Conservation (phyloP, 2,113 vertebrate species). For the Talpa occidentalis region DNA sequence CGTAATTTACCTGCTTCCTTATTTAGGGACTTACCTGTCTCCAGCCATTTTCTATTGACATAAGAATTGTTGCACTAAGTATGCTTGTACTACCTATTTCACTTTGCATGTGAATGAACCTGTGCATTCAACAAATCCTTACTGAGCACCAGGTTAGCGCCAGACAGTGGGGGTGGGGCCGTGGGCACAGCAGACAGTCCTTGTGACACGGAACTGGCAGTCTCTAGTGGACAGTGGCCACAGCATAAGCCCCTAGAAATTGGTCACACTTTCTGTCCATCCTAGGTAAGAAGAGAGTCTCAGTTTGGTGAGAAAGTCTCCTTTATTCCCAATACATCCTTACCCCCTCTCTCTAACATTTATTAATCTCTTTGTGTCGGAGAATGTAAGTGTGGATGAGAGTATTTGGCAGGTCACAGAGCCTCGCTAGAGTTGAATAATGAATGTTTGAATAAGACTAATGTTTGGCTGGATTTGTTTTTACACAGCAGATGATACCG, state of each 20-base stretch:
- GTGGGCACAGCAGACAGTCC: neutral
- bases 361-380: neutral
- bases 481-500: neutral
- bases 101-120: conserved; percentile 29
- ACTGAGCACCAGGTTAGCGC: neutral
- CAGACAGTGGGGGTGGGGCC: neutral
- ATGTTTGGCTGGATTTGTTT: neutral
- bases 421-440: neutral
- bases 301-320: neutral
- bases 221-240: neutral
- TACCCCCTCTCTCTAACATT: neutral
- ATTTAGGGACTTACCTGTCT: neutral
- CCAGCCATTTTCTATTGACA: neutral
- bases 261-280: neutral
- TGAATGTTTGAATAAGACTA: neutral
- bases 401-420: neutral
- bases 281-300: conserved; percentile 17
- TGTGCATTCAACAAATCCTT: neutral
- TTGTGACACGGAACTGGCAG: neutral
- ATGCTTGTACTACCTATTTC: neutral
- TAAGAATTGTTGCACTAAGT: neutral
- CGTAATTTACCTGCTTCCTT: neutral
- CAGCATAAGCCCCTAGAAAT: neutral
- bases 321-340: neutral
- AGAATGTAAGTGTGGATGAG: neutral